Conservation (phyloP, 2,888 invertebrate species). For the Lepidochrysops patricia region DNA sequence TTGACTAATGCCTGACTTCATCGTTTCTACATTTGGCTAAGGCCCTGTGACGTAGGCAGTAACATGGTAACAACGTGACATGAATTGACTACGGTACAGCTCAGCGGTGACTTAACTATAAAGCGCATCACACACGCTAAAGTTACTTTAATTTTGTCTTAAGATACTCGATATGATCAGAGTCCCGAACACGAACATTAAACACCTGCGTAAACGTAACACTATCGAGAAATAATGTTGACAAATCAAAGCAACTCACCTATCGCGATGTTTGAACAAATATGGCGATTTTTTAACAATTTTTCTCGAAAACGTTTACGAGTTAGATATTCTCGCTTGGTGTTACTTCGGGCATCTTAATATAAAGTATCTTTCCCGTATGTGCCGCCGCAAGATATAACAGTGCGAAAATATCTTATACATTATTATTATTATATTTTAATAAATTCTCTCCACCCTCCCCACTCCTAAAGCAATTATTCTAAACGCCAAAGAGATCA, state of each 20-base stretch:
- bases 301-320: too few species aligned
- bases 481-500: slow-evolving; percentile 66
- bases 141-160: too few species aligned
- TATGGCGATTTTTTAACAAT: too few species aligned
- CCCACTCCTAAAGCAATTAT: slow-evolving; percentile 73
- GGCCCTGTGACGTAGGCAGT: slow-evolving; percentile 17
- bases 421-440: slow-evolving; percentile 55
- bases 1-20: too few species aligned
- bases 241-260: too few species aligned
- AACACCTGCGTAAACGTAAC: too few species aligned
- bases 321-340: too few species aligned
- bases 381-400: slow-evolving; percentile 43
- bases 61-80: slow-evolving; percentile 62
- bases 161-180: too few species aligned
- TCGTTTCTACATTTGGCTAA: background rate
- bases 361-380: background rate
- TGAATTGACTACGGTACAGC: slow-evolving; percentile 47
- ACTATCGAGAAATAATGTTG: too few species aligned
- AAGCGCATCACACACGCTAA: slow-evolving; percentile 1
- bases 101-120: slow-evolving; percentile 1
- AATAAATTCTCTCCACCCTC: slow-evolving; percentile 71
- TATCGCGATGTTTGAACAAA: too few species aligned
- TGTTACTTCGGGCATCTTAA: too few species aligned
- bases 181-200: too few species aligned
- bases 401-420: slow-evolving; percentile 74